Percentiles rank a stretch among this genome's conserved stretches.
Evolutionary conservation across 2,113 vertebrate genomes (phyloP).

Genomic region (Colinus virginianus): DNA sequence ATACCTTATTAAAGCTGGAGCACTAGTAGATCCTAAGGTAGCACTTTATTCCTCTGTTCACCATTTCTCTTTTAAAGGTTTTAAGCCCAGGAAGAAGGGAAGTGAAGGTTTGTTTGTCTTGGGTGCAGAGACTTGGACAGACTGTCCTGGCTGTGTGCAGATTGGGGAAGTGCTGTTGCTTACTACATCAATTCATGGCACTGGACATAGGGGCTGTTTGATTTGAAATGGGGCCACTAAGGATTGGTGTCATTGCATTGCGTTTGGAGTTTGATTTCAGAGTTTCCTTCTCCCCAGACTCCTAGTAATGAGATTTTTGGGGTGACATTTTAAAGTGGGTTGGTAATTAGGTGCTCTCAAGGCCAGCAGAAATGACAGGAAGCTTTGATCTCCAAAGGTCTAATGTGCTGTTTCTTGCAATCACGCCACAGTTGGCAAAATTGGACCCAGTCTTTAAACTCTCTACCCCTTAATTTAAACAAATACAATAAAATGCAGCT

Average conservation of each 20-base stretch:
- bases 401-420: neutral
- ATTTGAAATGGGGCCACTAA: neutral
- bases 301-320: slow-evolving; percentile 14
- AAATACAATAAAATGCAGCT: slow-evolving; percentile 52
- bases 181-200: neutral
- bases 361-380: slow-evolving; percentile 18
- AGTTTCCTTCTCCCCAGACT: neutral
- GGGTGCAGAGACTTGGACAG: accelerated
- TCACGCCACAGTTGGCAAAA: slow-evolving; percentile 2
- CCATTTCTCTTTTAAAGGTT: neutral
- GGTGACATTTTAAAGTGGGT: slow-evolving; percentile 7
- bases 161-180: neutral
- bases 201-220: neutral
- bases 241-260: too few species aligned
- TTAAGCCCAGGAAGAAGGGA: neutral
- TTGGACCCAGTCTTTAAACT: slow-evolving; percentile 25
- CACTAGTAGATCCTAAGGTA: slow-evolving; percentile 91
- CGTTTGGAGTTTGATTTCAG: neutral
- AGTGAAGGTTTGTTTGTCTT: neutral
- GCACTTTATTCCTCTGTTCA: neutral
- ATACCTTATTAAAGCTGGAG: slow-evolving; percentile 95
- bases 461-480: slow-evolving; percentile 48
- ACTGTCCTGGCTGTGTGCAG: neutral
- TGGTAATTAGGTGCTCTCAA: slow-evolving; percentile 15
- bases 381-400: slow-evolving; percentile 8